These are phyloP conservation scores for Uropsilus gracilis DNA, from an alignment of 2,113 vertebrate species.

Conservation along the genomic window DNA sequence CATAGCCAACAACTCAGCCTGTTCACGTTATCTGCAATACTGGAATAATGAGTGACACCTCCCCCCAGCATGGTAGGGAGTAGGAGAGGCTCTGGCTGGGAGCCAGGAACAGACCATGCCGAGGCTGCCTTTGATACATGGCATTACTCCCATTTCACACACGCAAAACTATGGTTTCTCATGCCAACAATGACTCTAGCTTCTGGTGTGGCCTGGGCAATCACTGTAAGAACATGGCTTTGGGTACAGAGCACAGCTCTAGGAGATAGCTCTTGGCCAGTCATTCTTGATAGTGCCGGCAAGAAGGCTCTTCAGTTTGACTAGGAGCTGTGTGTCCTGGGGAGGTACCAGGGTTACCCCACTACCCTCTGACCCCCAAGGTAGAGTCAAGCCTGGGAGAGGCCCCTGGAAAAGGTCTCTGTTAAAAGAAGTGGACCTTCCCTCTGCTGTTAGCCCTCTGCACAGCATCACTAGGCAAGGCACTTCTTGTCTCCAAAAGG, in stretches of 20 bases:
- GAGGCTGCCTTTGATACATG: background rate
- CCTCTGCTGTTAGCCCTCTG: background rate
- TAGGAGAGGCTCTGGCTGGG: background rate
- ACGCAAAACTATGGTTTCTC: background rate
- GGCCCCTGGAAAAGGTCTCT: background rate
- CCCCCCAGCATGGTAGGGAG: no score
- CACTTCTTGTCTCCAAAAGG: background rate
- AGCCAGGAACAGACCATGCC: background rate
- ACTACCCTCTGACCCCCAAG: background rate
- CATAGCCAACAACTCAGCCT: no score
- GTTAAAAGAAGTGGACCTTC: fast-evolving
- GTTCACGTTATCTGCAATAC: fast-evolving
- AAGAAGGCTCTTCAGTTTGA: background rate
- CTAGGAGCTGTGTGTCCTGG: background rate
- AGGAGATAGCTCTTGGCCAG: background rate
- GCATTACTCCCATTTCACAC: background rate
- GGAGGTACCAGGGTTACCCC: fast-evolving
- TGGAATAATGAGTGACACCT: background rate
- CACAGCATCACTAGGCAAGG: no score
- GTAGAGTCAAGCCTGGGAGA: background rate
- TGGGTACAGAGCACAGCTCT: fast-evolving
- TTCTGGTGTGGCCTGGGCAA: no score
- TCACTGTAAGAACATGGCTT: background rate
- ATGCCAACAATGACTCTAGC: background rate
- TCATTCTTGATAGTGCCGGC: fast-evolving